Evolutionary conservation across 2,888 invertebrate species (phyloP).

Genomic region (Plebejus argus): DNA sequence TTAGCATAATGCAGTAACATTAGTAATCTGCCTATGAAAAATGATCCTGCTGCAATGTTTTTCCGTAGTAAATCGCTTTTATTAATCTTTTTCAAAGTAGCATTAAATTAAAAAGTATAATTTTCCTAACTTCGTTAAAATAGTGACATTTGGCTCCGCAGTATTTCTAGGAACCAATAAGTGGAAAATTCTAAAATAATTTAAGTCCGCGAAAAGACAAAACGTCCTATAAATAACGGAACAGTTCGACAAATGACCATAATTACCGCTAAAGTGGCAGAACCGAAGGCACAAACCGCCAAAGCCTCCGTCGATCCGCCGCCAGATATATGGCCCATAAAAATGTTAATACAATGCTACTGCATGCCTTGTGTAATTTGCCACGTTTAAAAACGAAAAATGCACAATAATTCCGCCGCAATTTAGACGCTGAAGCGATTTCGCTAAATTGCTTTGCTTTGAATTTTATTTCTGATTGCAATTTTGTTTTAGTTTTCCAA

Average conservation of each 20-base stretch:
- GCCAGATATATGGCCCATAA: constrained; percentile 52
- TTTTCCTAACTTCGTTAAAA: background rate
- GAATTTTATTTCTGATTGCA: background rate
- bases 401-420: constrained; percentile 49
- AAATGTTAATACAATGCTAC: constrained; percentile 79
- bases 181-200: background rate
- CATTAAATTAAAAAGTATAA: background rate
- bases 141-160: background rate
- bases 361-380: constrained; percentile 79
- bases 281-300: constrained; percentile 61
- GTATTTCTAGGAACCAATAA: background rate
- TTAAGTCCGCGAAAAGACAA: background rate
- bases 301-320: constrained; percentile 52
- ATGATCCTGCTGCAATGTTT: background rate
- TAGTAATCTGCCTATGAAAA: background rate
- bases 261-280: constrained; percentile 37
- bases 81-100: background rate
- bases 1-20: constrained; percentile 1
- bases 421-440: constrained; percentile 43
- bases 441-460: background rate
- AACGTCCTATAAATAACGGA: constrained; percentile 17
- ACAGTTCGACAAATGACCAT: constrained; percentile 33
- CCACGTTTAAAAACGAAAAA: constrained; percentile 72
- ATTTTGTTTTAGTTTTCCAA: background rate
- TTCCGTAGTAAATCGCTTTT: background rate